phyloP scores from a whole-genome alignment of 2,113 vertebrate genomes.

The Dasypus novemcinctus region DNA sequence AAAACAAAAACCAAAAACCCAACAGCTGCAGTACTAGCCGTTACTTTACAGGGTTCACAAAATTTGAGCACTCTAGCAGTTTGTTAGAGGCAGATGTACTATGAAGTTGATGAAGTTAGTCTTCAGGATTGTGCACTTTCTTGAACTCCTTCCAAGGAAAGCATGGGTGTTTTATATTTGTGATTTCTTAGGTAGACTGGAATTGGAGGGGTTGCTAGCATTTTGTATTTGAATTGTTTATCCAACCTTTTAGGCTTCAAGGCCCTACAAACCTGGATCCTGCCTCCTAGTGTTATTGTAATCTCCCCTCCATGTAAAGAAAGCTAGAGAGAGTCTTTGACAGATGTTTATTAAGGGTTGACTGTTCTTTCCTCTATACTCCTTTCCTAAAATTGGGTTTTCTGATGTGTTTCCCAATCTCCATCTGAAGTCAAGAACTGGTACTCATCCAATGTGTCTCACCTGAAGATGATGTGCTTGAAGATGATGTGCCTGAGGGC shows the following conservation, averaged over 20 bases:
- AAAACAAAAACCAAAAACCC: neutral
- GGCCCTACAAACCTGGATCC: neutral
- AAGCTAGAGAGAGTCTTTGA: neutral
- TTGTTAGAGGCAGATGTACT: neutral
- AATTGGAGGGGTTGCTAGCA: neutral
- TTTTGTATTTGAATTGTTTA: slow-evolving; percentile 42
- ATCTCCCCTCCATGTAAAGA: neutral
- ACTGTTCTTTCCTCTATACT: neutral
- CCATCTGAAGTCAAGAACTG: neutral
- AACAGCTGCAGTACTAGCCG: neutral
- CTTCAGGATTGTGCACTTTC: neutral
- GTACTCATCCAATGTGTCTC: neutral
- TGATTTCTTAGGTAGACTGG: neutral
- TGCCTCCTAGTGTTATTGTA: neutral
- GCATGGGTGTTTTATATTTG: neutral
- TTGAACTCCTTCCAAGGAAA: neutral
- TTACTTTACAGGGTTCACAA: neutral
- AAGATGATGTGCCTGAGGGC: neutral
- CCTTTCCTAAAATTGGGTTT: neutral
- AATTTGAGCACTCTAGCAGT: neutral
- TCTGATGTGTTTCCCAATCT: neutral
- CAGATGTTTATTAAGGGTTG: neutral
- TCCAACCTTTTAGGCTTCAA: neutral
- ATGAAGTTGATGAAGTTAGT: neutral
- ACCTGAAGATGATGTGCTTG: slow-evolving; percentile 30